A percentile compares a stretch with the other conserved stretches of the same genome.
Conservation (phyloP, 2,113 vertebrate species). For the Panthera leo region DNA sequence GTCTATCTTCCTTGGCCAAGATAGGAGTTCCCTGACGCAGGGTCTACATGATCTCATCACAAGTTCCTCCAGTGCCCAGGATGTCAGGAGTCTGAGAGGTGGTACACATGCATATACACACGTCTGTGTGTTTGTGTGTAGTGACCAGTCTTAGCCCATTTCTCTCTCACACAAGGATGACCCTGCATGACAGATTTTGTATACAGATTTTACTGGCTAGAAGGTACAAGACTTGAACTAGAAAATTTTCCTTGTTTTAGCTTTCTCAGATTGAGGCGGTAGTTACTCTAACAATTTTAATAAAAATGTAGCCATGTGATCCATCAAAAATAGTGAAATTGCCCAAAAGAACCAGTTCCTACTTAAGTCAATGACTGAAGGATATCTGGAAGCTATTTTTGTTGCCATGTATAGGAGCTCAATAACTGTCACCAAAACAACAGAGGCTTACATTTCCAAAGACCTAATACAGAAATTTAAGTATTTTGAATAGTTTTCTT, state of each 20-base stretch:
- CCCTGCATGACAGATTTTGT: neutral
- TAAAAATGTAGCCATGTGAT: neutral
- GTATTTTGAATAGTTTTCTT: slow-evolving; percentile 19
- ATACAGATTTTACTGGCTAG: neutral
- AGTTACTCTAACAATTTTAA: neutral
- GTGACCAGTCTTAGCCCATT: neutral
- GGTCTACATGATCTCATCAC: neutral
- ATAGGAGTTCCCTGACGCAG: neutral
- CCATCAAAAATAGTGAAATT: slow-evolving; percentile 21
- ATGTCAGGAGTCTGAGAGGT: neutral
- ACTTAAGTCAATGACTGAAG: neutral
- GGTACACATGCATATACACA: neutral
- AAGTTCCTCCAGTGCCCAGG: neutral
- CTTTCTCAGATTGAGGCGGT: neutral
- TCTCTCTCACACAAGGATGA: neutral
- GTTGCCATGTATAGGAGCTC: neutral
- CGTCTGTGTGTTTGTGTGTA: neutral
- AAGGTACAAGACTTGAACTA: neutral
- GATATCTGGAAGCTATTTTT: slow-evolving; percentile 36
- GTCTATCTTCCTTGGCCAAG: neutral
- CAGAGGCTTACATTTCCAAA: slow-evolving; percentile 46
- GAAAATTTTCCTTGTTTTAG: neutral
- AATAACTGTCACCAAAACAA: slow-evolving; percentile 13
- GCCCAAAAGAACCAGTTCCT: neutral
- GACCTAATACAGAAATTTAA: slow-evolving; percentile 40